Conservation (phyloP, 2,888 invertebrate species). For the Lagria hirta region DNA sequence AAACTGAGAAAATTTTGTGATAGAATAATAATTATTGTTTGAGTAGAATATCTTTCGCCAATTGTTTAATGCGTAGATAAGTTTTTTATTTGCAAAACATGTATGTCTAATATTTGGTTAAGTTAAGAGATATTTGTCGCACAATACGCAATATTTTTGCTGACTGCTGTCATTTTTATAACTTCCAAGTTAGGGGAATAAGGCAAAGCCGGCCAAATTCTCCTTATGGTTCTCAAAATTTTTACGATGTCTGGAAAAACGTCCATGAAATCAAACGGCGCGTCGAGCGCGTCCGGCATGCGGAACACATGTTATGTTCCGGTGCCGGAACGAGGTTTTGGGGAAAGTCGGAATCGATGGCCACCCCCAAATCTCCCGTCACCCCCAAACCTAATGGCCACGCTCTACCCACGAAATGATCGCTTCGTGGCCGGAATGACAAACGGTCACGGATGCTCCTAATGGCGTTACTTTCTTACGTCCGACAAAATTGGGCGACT, state of each 20-base stretch:
- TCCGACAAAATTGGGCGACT: constrained; percentile 17
- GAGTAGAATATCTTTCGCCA: too few species aligned
- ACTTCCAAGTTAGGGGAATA: too few species aligned
- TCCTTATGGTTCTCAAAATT: too few species aligned
- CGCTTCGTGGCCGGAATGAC: constrained; percentile 51
- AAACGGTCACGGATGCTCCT: constrained; percentile 48
- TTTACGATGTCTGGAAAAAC: constrained; percentile 34
- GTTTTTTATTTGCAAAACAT: too few species aligned
- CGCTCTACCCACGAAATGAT: constrained; percentile 48
- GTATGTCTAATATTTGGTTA: too few species aligned
- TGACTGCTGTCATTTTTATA: too few species aligned
- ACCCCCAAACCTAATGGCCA: constrained; percentile 49
- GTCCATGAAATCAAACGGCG: constrained; percentile 40
- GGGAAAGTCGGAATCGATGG: constrained; percentile 35
- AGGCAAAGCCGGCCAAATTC: too few species aligned
- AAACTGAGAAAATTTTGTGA: too few species aligned
- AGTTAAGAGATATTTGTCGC: too few species aligned
- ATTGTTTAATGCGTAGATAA: too few species aligned
- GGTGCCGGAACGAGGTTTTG: constrained; percentile 24
- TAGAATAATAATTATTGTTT: too few species aligned
- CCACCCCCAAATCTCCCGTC: constrained; percentile 24
- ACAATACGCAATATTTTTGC: too few species aligned
- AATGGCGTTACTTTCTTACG: constrained; percentile 42
- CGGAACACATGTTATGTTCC: constrained; percentile 47
- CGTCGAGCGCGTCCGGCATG: constrained; percentile 44